Percentiles rank a stretch among this genome's conserved stretches.
phyloP scores from a whole-genome alignment of 2,113 vertebrate species.

The Cephalopholis sonnerati region DNA sequence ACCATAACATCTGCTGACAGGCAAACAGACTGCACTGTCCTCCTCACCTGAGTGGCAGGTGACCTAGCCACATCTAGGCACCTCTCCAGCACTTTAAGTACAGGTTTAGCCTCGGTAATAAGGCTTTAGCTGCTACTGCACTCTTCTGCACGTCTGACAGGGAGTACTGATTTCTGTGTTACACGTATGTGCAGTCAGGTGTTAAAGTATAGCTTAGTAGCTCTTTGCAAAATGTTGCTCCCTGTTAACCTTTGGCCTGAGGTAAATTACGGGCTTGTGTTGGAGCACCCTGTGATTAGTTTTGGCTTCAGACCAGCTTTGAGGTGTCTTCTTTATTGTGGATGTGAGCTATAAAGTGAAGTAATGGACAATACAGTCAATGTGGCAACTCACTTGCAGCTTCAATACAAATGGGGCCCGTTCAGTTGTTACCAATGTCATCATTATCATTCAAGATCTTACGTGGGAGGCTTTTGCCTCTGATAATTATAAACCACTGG shows the following conservation, averaged over 20 bases:
- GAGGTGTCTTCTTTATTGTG: neutral
- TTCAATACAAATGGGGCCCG: neutral
- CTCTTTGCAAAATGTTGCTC: neutral
- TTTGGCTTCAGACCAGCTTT: neutral
- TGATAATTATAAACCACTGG: neutral
- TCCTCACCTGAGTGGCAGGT: conserved; percentile 38
- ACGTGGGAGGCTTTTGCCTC: neutral
- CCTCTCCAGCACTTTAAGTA: conserved; percentile 49
- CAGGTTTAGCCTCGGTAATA: conserved; percentile 43
- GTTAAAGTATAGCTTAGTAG: conserved; percentile 21
- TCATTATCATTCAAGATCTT: neutral
- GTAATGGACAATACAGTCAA: neutral
- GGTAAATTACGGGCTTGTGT: neutral
- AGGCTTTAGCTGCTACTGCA: conserved; percentile 36
- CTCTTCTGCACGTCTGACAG: conserved; percentile 7
- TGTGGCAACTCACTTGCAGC: neutral
- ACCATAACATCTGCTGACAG: neutral
- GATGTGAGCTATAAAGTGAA: neutral
- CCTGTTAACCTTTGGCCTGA: neutral
- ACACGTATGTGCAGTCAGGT: conserved; percentile 20
- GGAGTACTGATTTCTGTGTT: conserved; percentile 10
- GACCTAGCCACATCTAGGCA: conserved; percentile 33
- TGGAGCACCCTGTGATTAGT: neutral
- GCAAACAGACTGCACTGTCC: neutral
- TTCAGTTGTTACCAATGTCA: neutral